phyloP scores from a whole-genome alignment of 1,140 invertebrate genomes.

The Amyelois transitella region DNA sequence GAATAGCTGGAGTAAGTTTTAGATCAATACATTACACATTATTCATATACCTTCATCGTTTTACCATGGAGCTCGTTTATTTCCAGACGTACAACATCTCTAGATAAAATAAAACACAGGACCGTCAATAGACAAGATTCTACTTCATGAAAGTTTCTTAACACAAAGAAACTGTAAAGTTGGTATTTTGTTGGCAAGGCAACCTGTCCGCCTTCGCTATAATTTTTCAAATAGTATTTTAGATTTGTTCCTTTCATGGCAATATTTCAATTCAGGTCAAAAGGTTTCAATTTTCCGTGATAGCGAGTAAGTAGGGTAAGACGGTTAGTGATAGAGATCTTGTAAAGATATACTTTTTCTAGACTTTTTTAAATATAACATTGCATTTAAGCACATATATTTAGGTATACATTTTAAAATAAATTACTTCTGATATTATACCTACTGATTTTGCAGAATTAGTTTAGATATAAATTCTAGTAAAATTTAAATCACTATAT shows the following conservation, averaged over 20 bases:
- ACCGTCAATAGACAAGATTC: background rate
- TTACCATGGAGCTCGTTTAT: no score
- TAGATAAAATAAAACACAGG: background rate
- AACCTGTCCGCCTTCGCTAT: conserved; percentile 13
- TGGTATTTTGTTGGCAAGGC: conserved; percentile 19
- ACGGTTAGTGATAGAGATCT: conserved; percentile 6
- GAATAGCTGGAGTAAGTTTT: no score
- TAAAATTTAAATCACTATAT: no score
- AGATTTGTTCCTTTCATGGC: conserved; percentile 30
- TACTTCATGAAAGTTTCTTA: conserved; percentile 20
- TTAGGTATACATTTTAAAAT: no score
- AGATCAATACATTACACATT: no score
- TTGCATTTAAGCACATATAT: no score
- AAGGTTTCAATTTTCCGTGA: conserved; percentile 37
- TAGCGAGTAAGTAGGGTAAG: conserved; percentile 15
- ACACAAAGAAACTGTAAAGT: conserved; percentile 16
- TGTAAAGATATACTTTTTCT: background rate
- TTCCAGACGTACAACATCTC: no score
- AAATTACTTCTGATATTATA: no score
- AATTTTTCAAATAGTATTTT: conserved; percentile 25
- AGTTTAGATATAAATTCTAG: no score
- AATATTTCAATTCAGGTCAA: conserved; percentile 35
- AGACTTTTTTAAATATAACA: no score
- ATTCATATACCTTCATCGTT: no score
- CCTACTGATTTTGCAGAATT: no score